Base-by-base conservation (phyloP, 2,888 invertebrate species). In the Prosopocoilus inquinatus region DNA sequence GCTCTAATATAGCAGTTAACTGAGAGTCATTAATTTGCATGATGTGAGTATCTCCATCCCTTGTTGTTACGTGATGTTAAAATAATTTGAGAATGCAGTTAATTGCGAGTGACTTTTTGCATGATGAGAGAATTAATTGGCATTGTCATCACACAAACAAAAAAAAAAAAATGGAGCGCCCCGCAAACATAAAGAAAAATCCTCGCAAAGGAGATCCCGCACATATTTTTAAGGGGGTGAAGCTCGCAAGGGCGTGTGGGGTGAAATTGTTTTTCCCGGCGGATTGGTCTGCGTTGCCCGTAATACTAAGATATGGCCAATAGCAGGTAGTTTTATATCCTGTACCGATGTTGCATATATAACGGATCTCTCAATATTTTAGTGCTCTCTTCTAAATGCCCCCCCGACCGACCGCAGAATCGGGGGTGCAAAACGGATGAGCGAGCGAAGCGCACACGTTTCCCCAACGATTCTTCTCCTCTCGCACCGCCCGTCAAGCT, bases 281-380 rank as follows among this genome's bases (percentile, higher is more conserved):
- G 70, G 67, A 70, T 70, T 74, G 72, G 72, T 69, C 68, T 62
- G 70, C 69, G 73, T 68, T 67, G 69, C 70, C 68, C 62, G 76
- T 77, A 77, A 77, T 75, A 75, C 74, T 76, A 76, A 76, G 76
- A 77, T 77, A 77, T 77, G 77, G 77, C 77, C 76, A 75, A 77
- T 77, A 75, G 74, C 72, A 71, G 73, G 72, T 72, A 74, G 76
- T 77, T 77, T 77, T 77, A 77, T 77, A 75, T 73, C 76, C 75
- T 68, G 71, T 75, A 77, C 77, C 75, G 75, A 75, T 76, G 76
- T 75, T 76, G 77, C 76, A 77, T 77, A 76, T 76, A 76, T 76
- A 77, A 76, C 73, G 69, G 68, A 65, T 70, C 68, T 73, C 73
- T 77, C 76, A 77, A 77, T 77, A 76, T 76, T 77, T 77, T 76